Conservation (phyloP, 2,888 invertebrate species). For the Nomada goodeniana region DNA sequence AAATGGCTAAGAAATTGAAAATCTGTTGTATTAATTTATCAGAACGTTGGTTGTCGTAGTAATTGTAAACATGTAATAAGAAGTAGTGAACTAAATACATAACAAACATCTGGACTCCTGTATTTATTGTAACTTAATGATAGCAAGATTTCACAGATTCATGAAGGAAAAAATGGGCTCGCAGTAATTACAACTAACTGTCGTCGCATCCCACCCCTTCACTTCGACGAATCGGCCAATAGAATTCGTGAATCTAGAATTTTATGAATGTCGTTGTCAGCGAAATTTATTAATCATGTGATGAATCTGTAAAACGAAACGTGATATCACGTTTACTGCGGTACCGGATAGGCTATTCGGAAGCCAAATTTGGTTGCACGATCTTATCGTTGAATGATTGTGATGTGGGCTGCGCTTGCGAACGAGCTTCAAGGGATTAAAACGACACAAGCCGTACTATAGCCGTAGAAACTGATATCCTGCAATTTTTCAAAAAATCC, state of each 20-base stretch:
- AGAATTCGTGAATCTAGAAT: conserved; percentile 10
- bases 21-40: too few species aligned
- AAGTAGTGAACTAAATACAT: too few species aligned
- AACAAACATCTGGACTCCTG: too few species aligned
- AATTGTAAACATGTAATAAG: too few species aligned
- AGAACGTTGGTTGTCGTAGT: too few species aligned
- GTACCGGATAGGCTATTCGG: not conserved
- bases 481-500: not conserved
- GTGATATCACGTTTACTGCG: conserved; percentile 19
- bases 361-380: conserved; percentile 31
- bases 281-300: conserved; percentile 35
- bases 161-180: too few species aligned
- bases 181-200: too few species aligned
- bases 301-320: conserved; percentile 24
- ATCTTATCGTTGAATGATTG: conserved; percentile 32
- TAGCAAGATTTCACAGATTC: too few species aligned
- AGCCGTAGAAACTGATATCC: not conserved
- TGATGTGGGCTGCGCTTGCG: conserved; percentile 16
- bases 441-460: not conserved
- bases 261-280: conserved; percentile 18
- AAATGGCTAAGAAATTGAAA: too few species aligned
- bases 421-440: conserved; percentile 13
- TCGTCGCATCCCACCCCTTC: not conserved
- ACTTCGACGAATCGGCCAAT: not conserved
- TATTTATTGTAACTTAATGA: too few species aligned